Evolutionary conservation across 2,113 vertebrate species (phyloP).

Genomic region (Thamnaconus septentrionalis): DNA sequence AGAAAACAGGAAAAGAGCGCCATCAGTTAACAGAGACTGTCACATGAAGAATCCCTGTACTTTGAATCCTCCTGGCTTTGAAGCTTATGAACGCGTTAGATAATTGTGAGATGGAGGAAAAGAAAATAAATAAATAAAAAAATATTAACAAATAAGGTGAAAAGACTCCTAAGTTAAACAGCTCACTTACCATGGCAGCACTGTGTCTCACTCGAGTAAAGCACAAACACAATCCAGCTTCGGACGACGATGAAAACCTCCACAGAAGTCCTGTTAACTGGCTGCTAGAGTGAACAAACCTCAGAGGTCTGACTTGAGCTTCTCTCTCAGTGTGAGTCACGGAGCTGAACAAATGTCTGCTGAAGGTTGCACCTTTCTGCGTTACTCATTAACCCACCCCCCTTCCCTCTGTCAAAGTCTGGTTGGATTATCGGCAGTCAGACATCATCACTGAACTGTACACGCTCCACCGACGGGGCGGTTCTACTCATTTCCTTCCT

Average conservation of each 20-base stretch:
- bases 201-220: slow-evolving; percentile 8
- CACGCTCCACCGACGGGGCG: not conserved
- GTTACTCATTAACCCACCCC: slow-evolving; percentile 71
- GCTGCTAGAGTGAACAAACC: slow-evolving; percentile 10
- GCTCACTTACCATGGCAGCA: slow-evolving; percentile 67
- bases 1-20: slow-evolving; percentile 25
- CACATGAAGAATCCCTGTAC: slow-evolving; percentile 9
- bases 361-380: slow-evolving; percentile 53
- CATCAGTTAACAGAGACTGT: slow-evolving; percentile 7
- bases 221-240: slow-evolving; percentile 9
- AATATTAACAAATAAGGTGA: too few species aligned
- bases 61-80: too few species aligned
- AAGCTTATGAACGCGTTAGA: too few species aligned
- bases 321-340: slow-evolving; percentile 20
- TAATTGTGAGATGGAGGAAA: too few species aligned
- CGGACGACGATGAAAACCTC: slow-evolving; percentile 1
- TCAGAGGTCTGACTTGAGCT: slow-evolving; percentile 10
- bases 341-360: slow-evolving; percentile 42
- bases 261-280: not conserved
- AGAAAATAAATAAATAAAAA: too few species aligned
- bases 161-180: not conserved
- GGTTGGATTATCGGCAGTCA: slow-evolving; percentile 40
- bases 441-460: slow-evolving; percentile 11
- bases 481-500: slow-evolving; percentile 34
- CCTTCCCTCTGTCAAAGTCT: slow-evolving; percentile 32